Base-by-base conservation (phyloP, 2,797 vertebrate genomes). In the Enteromius anoplus region DNA sequence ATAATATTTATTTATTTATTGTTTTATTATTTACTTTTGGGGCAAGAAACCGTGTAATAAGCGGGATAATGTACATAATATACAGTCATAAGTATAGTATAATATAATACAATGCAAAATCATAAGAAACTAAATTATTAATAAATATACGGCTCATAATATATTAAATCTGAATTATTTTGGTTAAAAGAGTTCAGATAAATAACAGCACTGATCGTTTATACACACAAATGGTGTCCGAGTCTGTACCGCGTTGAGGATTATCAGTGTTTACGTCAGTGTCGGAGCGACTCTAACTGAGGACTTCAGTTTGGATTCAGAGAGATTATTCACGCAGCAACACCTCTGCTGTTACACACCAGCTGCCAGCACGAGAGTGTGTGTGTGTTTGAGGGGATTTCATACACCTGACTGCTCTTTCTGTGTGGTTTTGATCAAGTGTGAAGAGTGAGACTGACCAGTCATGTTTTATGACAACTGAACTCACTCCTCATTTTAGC, bases 351-450 rank as follows among this genome's bases (percentile, higher is more conserved):
- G 34, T 58, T 68, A 32, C n/a, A 79, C 29, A 37, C 34, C 10
- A 37, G 32, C 73, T 60, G 73, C 73, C 34, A 42, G 9, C 21
- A 5, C 10, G 12, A 4, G 11, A 17, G 62, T 66, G 72, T 34
- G 47, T 34, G 53, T 17, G 53, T 14, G 58, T 21, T 11, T 12
- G 29, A 32, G 37, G 37, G 8, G 77, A 69, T 69, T 78, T 68
- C 32, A 69, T 69, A 40, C 68, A 80, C 17, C 66, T 60, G 66
- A 80, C 37, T 71, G 37, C 17, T 60, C 19, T 26, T 71, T 71
- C 37, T 80, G 37, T 80, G 37, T 80, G 51, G 10, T 64, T 70
- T 26, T 40, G 65, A 68, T 80, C 49, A 58, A 80, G 78, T 51
- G 49, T 29, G 49, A 53, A 34, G 29, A 19, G 47, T 53, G 47